Percentiles rank a stretch among this genome's conserved stretches.
These are phyloP conservation scores for Lampris incognitus DNA, from an alignment of 2,113 vertebrate species.

Conservation along the genomic window DNA sequence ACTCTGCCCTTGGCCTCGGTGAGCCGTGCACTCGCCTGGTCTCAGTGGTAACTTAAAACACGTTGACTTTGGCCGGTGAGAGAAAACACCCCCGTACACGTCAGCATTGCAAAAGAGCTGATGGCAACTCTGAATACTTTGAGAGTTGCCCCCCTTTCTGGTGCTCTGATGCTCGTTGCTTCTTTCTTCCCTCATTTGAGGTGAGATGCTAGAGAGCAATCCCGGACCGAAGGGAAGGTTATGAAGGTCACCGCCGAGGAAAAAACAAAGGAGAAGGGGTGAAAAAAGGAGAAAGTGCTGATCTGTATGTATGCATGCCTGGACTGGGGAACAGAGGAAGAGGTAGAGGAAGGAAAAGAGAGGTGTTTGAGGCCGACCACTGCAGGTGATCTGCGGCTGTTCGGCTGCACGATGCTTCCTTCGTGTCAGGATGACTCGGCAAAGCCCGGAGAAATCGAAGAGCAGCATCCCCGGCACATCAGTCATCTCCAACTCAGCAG, in stretches of 20 bases:
- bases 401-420: conserved; percentile 38
- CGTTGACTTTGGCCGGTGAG: conserved; percentile 33
- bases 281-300: conserved; percentile 29
- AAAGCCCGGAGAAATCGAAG: conserved; percentile 64
- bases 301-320: conserved; percentile 15
- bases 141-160: conserved; percentile 58
- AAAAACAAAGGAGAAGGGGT: conserved; percentile 30
- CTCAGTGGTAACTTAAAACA: conserved; percentile 15
- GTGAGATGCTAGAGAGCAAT: conserved; percentile 39
- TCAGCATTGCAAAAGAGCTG: conserved; percentile 36
- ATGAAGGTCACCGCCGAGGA: conserved; percentile 70
- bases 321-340: conserved; percentile 5
- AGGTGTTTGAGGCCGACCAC: conserved; percentile 42
- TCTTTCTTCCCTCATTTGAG: conserved; percentile 40
- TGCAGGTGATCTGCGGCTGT: conserved; percentile 55
- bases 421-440: conserved; percentile 74
- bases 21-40: neutral
- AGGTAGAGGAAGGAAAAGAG: conserved; percentile 18
- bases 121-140: conserved; percentile 47
- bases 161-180: conserved; percentile 31
- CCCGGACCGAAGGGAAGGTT: conserved; percentile 44
- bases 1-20: neutral
- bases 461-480: conserved; percentile 55
- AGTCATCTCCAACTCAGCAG: conserved; percentile 61
- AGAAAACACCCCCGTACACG: conserved; percentile 41